Base-by-base conservation (phyloP, 2,797 vertebrate genomes). In the Eurystomus glaucurus region DNA sequence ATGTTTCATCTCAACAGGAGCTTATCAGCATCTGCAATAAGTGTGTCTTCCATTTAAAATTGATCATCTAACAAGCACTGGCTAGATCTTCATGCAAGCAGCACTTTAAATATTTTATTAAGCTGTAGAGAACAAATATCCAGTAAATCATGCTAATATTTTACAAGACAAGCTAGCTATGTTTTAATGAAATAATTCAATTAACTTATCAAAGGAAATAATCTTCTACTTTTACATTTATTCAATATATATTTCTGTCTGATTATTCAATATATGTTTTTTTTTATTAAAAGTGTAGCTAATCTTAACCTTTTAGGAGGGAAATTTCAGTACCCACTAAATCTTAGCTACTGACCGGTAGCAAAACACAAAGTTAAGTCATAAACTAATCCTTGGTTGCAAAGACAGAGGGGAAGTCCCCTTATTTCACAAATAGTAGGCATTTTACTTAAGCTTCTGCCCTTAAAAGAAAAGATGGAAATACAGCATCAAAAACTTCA, bases 51-150 rank as follows among this genome's bases (percentile, higher is more conserved):
- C 69, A 90, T 85, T 92, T 61, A 92, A 78, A 93, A 96, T 7
- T 71, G 68, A 95, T 91, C 87, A 88, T 62, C 39, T 81, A 88
- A 79, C 75, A 68, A 61, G 83, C 33, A 80, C 26, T 87, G 88
- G 61, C 68, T 88, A 80, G 26, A 89, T 80, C 54, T 93, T 88
- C 61, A 79, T 0, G 6, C 37, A 94, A 93, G 74, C 23, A 90
- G 77, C 77, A 78, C 29, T 72, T 76, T 50, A 92, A 95, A 90
- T 91, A 94, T 93, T 96, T 95, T 61, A 84, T 94, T 72, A 93
- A 91, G 75, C 39, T 77, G 69, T 10, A 51, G 21, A 85, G 51
- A 66, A 85, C 23, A 83, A 85, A 94, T 96, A 62, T 61, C 15
- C 71, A 85, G 60, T 4, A 23, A 96, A 90, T 76, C 71, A 70